phyloP scores from a whole-genome alignment of 2,888 invertebrate genomes.

The Agonum fuliginosum region DNA sequence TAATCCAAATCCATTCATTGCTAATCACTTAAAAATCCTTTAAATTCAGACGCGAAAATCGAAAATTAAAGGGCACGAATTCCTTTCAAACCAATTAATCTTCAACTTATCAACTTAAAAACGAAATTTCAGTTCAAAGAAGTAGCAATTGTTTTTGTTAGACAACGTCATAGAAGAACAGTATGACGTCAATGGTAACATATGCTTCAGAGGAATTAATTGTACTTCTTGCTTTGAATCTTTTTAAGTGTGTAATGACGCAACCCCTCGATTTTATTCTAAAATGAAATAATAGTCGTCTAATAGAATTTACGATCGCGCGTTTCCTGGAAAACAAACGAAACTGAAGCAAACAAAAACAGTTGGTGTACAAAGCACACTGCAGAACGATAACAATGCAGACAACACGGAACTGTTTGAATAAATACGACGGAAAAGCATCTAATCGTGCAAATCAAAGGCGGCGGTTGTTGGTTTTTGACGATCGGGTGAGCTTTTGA shows the following conservation, averaged over 20 bases:
- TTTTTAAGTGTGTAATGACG: no score
- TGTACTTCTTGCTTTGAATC: no score
- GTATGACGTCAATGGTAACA: neutral
- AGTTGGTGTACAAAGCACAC: conserved; percentile 26
- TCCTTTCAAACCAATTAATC: neutral
- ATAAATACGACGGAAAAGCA: conserved; percentile 43
- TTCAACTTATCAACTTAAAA: neutral
- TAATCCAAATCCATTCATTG: conserved; percentile 12
- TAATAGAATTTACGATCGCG: conserved; percentile 10
- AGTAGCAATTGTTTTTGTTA: neutral
- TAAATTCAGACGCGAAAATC: neutral
- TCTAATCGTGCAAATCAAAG: conserved; percentile 48
- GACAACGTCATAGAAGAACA: neutral
- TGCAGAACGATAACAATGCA: conserved; percentile 36
- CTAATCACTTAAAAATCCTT: conserved; percentile 4
- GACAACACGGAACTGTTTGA: conserved; percentile 36
- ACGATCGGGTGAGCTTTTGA: conserved; percentile 6
- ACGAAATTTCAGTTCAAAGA: neutral
- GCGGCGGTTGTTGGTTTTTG: conserved; percentile 37
- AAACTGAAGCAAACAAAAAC: conserved; percentile 35
- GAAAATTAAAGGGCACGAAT: conserved; percentile 25
- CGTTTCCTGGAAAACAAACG: conserved; percentile 12
- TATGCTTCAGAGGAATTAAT: neutral
- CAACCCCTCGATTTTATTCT: no score
- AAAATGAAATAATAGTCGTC: conserved; percentile 27